Base-by-base conservation (phyloP, 2,797 vertebrate species). In the Neomorphus geoffroyi region DNA sequence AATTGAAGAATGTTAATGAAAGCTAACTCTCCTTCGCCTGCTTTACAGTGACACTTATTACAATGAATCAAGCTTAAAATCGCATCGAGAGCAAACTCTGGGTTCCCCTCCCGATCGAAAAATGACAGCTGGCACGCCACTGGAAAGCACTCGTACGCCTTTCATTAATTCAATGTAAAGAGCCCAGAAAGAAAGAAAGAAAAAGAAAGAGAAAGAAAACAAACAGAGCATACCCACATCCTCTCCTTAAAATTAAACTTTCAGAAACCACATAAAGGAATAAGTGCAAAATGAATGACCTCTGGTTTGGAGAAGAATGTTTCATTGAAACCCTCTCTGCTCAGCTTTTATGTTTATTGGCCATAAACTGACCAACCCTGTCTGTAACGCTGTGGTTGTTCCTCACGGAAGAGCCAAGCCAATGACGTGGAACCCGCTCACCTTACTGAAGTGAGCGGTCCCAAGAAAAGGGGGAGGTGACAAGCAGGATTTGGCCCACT, bases 1-100 rank as follows among this genome's bases (percentile, higher is more conserved):
- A 97, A 97, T 97, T 96, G 95, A 97, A 97, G 98, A 98, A 98
- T 98, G 98, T 97, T 98, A 97, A 97, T 97, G 98, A 97, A 93
- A 95, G 86, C 94, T 86, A 95, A 96, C 95, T 96, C 93, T 96
- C 85, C 87, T 91, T 96, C 0, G 32, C 83, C 94, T 93, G 97
- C 82, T 51, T 87, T 95, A 95, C 94, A 93, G 96, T 97, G 96
- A 97, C 95, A 91, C 94, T 92, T 94, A 93, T 90, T 90, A 86
- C 88, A 80, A 81, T 80, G 88, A 94, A 95, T 96, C 93, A 56
- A 93, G 80, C 92, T 80, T 90, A 93, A 94, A 96, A 92, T 79
- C 96, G 89, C 46, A 9, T 88, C 10, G 88, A 93, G 97, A 95
- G 93, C 89, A 96, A 95, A 90, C 48, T 75, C 70, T 46, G 64